These are phyloP conservation scores for Acrobasis consociella DNA, from an alignment of 2,888 invertebrate genomes.

Conservation along the genomic window DNA sequence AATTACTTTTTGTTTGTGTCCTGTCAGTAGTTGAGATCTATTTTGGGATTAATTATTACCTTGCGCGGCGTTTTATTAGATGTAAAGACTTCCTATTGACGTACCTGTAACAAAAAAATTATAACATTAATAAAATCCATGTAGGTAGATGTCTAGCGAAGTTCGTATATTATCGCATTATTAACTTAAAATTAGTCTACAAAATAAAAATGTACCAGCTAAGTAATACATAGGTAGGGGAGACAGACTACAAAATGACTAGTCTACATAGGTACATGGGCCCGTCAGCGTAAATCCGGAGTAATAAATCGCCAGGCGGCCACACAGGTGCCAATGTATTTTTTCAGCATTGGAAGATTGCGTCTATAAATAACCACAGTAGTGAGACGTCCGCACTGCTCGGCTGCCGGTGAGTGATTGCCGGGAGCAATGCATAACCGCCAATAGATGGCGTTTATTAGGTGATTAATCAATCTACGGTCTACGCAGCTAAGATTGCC, in stretches of 20 bases:
- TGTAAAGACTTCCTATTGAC: neutral
- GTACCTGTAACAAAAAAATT: slow-evolving; percentile 18
- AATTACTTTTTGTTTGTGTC: neutral
- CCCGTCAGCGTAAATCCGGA: slow-evolving; percentile 54
- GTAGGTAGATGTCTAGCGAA: too few species aligned
- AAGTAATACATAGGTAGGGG: slow-evolving; percentile 20
- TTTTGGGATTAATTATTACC: too few species aligned
- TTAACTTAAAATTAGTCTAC: too few species aligned
- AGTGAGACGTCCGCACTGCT: slow-evolving; percentile 49
- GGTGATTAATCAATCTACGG: slow-evolving; percentile 62
- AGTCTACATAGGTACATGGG: slow-evolving; percentile 32
- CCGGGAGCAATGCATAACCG: slow-evolving; percentile 59
- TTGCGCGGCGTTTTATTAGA: too few species aligned
- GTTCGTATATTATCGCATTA: too few species aligned
- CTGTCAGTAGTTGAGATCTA: too few species aligned
- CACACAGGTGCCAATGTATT: slow-evolving; percentile 57
- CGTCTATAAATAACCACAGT: slow-evolving; percentile 71
- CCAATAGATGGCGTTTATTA: slow-evolving; percentile 73
- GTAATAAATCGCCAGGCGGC: slow-evolving; percentile 62
- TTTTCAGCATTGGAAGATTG: slow-evolving; percentile 67
- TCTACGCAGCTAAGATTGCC: slow-evolving; percentile 10
- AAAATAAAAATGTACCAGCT: neutral
- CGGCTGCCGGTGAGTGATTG: slow-evolving; percentile 67
- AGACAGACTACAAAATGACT: slow-evolving; percentile 39
- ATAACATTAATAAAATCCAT: neutral